Percentiles rank a stretch among this genome's conserved stretches.
Evolutionary conservation across 2,797 vertebrate species (phyloP).

Genomic region (Tapera naevia): DNA sequence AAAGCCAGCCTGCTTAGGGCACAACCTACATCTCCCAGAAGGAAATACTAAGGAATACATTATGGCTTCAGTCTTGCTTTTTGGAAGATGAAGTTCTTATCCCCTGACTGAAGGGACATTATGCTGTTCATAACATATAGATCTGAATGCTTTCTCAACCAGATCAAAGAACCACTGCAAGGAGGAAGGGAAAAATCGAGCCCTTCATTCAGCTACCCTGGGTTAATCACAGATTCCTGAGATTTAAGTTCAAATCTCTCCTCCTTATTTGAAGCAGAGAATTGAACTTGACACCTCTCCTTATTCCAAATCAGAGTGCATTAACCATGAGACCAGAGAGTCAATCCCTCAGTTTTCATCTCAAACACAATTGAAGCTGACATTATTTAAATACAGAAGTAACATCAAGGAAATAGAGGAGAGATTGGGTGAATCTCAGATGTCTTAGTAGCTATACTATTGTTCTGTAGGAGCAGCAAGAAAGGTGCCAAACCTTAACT

Average conservation of each 20-base stretch:
- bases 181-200: neutral
- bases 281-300: constrained; percentile 49
- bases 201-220: neutral
- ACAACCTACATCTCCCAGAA: neutral
- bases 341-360: constrained; percentile 15
- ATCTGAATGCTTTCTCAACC: neutral
- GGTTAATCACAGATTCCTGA: neutral
- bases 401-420: neutral
- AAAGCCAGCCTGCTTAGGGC: neutral
- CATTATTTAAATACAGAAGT: constrained; percentile 5
- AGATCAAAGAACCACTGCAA: neutral
- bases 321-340: constrained; percentile 14
- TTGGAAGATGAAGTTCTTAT: neutral
- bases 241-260: constrained; percentile 43
- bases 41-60: neutral
- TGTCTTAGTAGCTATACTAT: neutral
- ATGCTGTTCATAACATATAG: no score
- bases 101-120: neutral
- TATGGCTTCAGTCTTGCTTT: neutral
- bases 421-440: neutral
- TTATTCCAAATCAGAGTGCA: constrained; percentile 8
- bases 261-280: constrained; percentile 47
- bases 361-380: constrained; percentile 23
- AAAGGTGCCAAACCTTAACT: neutral
- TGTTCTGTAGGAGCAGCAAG: neutral